These are phyloP conservation scores for Trichechus manatus DNA, from an alignment of 2,113 vertebrate genomes.

Conservation along the genomic window DNA sequence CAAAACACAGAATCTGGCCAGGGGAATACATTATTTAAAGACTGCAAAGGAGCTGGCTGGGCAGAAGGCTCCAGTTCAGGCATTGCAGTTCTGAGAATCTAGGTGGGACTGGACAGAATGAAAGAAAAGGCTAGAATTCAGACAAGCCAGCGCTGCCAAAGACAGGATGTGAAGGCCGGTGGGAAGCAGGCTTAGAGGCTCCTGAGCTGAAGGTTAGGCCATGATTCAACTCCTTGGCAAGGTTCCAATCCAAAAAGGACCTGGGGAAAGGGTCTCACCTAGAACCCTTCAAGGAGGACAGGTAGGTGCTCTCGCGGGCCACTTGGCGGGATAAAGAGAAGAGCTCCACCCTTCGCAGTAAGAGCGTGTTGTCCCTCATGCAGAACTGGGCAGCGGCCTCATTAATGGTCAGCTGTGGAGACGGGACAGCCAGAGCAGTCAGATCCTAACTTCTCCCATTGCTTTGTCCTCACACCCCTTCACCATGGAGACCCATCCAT, in stretches of 20 bases:
- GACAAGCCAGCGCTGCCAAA: neutral
- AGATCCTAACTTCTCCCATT: neutral
- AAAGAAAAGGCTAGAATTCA: neutral
- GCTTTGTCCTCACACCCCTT: neutral
- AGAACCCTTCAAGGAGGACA: conserved; percentile 94
- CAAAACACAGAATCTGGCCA: neutral
- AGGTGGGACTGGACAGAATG: neutral
- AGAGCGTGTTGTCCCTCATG: conserved; percentile 95
- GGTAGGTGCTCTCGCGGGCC: conserved; percentile 96
- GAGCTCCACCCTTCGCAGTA: conserved; percentile 96
- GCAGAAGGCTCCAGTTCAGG: neutral
- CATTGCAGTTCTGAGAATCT: neutral
- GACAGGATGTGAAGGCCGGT: neutral
- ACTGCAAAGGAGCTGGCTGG: neutral
- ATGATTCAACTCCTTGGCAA: neutral
- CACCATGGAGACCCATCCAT: neutral
- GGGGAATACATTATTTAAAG: neutral
- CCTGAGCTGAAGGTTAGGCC: neutral
- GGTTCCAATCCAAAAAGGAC: neutral
- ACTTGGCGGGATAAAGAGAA: conserved; percentile 97
- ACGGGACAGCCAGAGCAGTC: neutral
- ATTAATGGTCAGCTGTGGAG: conserved; percentile 95
- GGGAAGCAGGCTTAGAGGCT: neutral
- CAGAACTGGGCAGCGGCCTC: conserved; percentile 98
- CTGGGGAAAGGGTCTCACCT: conserved; percentile 88